Base-by-base conservation (phyloP, 2,113 vertebrate genomes). In the Melanerpes aurifrons region DNA sequence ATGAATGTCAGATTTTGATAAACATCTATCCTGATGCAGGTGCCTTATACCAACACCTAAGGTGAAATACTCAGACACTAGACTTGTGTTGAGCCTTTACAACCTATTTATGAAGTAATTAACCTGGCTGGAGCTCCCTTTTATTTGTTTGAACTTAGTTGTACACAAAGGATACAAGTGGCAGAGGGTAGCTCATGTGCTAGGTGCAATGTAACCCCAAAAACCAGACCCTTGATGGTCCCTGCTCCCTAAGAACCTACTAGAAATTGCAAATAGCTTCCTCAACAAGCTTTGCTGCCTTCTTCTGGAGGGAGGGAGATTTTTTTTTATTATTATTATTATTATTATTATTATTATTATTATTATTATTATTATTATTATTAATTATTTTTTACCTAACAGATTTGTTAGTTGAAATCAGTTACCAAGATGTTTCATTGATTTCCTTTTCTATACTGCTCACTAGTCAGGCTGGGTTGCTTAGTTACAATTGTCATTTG, bases 401-500 rank as follows among this genome's bases (percentile, higher is more conserved):
- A 54, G 29, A 50, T 62, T 59, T 57, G 37, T 81, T 80, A 68
- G 22, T 84, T 94, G 59, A 80, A 93, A 90, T 83, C 62, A 71
- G 47, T 87, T 87, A 87, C 53, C 87, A 80, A 91, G 91, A 77
- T 57, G 15, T 81, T 85, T 85, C 75, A 63, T 17, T 95, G 76
- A 90, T 90, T 89, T 86, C 21, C 74, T 90, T 94, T 87, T 80
- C 69, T 67, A 10, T 48, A n/a, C 68, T 2, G 2, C 47, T 89
- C 79, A 48, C 71, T 53, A 28, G 75, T 80, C 79, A 85, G 6
- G 4, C 18, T 28, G 35, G 57, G 94, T 93, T 83, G 90, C 93
- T 94, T 91, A 86, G 92, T 64, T 93, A 92, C 90, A 64, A 64
- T 77, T 94, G 93, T 85, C 59, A 92, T 82, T 87, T 48, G 47